Conservation (phyloP, 2,888 invertebrate genomes). For the Resseliella maxima region DNA sequence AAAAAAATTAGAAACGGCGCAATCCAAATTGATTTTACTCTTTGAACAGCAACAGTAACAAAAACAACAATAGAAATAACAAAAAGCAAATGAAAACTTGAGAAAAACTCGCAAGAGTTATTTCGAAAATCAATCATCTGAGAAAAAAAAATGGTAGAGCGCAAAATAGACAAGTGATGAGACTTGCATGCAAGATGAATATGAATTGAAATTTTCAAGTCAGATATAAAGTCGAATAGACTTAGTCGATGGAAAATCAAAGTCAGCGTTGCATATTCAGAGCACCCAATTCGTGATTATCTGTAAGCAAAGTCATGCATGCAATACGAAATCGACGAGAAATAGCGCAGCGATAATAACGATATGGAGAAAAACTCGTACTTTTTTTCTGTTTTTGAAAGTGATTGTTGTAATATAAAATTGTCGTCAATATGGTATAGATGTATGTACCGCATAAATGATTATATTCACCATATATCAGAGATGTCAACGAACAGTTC, state of each 20-base stretch:
- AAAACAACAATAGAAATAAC: neutral
- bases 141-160: neutral
- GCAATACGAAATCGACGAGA: neutral
- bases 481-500: too few relatives aligned
- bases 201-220: neutral
- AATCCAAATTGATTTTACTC: neutral
- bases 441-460: conserved; percentile 11
- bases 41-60: neutral
- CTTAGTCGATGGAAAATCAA: conserved; percentile 2
- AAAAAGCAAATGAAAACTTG: neutral
- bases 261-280: neutral
- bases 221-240: neutral
- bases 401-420: conserved; percentile 52
- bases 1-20: neutral
- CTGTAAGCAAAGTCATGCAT: conserved; percentile 14
- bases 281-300: neutral
- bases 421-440: conserved; percentile 46
- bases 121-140: conserved; percentile 15
- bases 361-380: conserved; percentile 22
- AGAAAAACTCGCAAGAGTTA: neutral
- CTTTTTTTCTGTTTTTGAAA: conserved; percentile 29
- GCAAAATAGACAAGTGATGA: neutral
- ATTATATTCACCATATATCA: too few relatives aligned
- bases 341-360: too few relatives aligned
- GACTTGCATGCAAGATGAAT: neutral